Evolutionary conservation across 2,797 vertebrate species (phyloP).

Genomic region (Gymnopithys bicolor): DNA sequence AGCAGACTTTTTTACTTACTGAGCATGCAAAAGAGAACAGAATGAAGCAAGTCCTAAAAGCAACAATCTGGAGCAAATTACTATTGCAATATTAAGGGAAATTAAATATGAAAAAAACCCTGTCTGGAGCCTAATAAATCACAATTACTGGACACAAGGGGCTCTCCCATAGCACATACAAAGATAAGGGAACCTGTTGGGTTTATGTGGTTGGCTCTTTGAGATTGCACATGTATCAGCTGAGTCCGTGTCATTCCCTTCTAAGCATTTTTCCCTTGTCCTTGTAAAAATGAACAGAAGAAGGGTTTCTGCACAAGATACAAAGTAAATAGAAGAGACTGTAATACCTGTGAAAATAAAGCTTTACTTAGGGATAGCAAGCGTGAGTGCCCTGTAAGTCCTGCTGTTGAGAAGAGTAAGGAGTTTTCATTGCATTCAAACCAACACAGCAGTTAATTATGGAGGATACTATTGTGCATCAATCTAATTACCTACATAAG

Average conservation of each 20-base stretch:
- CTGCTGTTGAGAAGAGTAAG: neutral
- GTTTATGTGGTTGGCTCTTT: neutral
- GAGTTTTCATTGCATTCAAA: neutral
- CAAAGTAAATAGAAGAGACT: neutral
- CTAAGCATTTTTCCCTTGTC: neutral
- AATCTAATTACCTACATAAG: neutral
- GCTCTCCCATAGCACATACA: neutral
- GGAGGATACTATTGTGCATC: neutral
- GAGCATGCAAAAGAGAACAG: constrained; percentile 7
- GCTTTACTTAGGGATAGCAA: neutral
- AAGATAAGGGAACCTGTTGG: neutral
- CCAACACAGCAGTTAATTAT: neutral
- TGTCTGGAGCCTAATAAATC: constrained; percentile 36
- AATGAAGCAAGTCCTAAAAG: neutral
- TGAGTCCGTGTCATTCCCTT: neutral
- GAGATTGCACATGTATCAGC: neutral
- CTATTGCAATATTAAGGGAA: constrained; percentile 9
- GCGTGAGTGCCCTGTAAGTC: neutral
- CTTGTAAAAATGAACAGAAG: neutral
- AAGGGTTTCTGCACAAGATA: neutral
- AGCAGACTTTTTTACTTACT: constrained; percentile 48
- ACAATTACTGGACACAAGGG: neutral
- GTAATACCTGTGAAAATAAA: neutral
- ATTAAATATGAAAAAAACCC: neutral
- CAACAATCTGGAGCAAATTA: constrained; percentile 33